Evolutionary conservation across 2,888 invertebrate genomes (phyloP).

Genomic region (Orthonevra nobilis): DNA sequence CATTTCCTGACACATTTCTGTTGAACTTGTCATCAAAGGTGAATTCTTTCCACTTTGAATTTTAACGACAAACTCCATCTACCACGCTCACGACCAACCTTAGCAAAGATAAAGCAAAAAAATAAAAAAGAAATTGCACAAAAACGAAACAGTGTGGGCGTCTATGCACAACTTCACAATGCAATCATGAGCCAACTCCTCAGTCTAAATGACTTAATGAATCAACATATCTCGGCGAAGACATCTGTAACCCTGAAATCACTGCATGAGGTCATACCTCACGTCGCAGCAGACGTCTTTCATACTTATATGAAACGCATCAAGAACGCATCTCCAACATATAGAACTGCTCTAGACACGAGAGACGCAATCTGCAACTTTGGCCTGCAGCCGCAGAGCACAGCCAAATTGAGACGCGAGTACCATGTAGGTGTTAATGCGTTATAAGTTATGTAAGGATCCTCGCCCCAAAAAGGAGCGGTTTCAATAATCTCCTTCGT

Average conservation of each 20-base stretch:
- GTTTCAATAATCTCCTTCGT: conserved; percentile 57
- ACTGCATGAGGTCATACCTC: conserved; percentile 67
- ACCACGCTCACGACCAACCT: conserved; percentile 45
- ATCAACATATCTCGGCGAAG: conserved; percentile 63
- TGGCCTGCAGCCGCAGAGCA: conserved; percentile 17
- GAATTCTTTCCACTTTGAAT: too few relatives aligned
- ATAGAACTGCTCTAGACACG: too few relatives aligned
- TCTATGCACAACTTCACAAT: conserved; percentile 63
- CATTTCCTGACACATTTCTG: too few relatives aligned
- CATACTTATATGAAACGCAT: conserved; percentile 15
- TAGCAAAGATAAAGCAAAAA: conserved; percentile 22
- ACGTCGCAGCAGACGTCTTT: conserved; percentile 6
- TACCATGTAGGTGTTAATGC: conserved; percentile 70
- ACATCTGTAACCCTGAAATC: conserved; percentile 70
- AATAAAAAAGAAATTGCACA: conserved; percentile 10
- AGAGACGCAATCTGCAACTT: too few relatives aligned
- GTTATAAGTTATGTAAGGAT: conserved; percentile 69
- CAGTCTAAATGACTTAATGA: conserved; percentile 67
- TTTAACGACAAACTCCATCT: conserved; percentile 10
- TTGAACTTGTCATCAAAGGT: too few relatives aligned
- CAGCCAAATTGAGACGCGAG: conserved; percentile 67
- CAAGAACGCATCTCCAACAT: conserved; percentile 33
- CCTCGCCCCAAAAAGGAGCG: conserved; percentile 70
- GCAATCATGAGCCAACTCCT: conserved; percentile 61
- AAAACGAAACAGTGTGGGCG: conserved; percentile 50